phyloP scores from a whole-genome alignment of 2,888 invertebrate genomes.

The Stegana nigrithorax region DNA sequence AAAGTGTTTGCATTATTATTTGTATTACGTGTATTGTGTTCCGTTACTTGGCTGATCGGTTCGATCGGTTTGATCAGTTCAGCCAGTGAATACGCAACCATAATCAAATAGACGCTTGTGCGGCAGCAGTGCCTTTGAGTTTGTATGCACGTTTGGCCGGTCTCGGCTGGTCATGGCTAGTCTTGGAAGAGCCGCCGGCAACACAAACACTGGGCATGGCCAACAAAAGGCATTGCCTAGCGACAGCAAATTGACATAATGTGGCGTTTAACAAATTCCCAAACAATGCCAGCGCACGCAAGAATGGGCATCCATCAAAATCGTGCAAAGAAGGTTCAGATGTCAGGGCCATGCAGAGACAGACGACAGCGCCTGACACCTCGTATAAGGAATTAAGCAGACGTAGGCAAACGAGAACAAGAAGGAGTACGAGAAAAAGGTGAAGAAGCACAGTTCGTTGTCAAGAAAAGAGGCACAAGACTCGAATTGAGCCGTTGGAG shows the following conservation, averaged over 20 bases:
- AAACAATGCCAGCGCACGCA: conserved; percentile 26
- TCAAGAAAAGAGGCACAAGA: not conserved
- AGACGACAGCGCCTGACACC: conserved; percentile 19
- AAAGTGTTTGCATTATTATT: conserved; percentile 4
- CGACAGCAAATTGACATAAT: conserved; percentile 65
- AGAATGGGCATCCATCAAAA: conserved; percentile 49
- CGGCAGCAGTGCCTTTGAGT: not conserved
- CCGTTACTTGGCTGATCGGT: not conserved
- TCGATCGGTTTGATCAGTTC: too few relatives aligned
- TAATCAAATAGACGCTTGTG: conserved; percentile 3
- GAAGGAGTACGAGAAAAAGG: not conserved
- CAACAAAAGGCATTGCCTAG: conserved; percentile 15
- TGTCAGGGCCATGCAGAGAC: conserved; percentile 21
- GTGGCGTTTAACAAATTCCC: conserved; percentile 65
- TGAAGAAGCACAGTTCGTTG: not conserved
- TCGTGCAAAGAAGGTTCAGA: conserved; percentile 21
- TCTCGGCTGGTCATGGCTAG: not conserved
- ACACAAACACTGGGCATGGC: not conserved
- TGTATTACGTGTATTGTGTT: not conserved
- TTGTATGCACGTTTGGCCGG: not conserved
- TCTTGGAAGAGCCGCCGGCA: conserved; percentile 3
- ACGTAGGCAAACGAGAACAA: conserved; percentile 2
- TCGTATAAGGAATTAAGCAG: conserved; percentile 14
- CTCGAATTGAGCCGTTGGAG: conserved; percentile 7
- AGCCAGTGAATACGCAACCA: conserved; percentile 2